Evolutionary conservation across 2,888 invertebrate species (phyloP).

Genomic region (Lithophane leautieri): DNA sequence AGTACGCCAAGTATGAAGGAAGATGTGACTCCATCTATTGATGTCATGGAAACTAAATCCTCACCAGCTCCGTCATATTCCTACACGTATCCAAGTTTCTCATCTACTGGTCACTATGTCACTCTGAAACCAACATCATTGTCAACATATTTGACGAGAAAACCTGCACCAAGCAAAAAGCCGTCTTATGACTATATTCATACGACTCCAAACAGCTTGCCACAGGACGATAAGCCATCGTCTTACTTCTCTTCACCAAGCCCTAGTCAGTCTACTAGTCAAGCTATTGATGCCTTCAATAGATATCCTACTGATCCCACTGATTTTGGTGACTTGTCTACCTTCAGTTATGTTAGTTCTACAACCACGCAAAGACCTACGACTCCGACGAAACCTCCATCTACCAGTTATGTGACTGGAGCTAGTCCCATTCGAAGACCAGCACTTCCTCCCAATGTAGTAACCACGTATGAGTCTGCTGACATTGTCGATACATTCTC

Average conservation of each 20-base stretch:
- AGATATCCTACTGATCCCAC: conserved; percentile 85
- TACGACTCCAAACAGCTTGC: conserved; percentile 81
- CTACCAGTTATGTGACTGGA: conserved; percentile 87
- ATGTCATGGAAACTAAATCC: conserved; percentile 83
- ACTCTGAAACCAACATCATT: conserved; percentile 81
- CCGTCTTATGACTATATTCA: conserved; percentile 75
- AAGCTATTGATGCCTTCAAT: conserved; percentile 86
- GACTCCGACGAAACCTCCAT: conserved; percentile 76
- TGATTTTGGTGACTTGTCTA: conserved; percentile 84
- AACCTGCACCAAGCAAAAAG: conserved; percentile 73
- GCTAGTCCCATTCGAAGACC: conserved; percentile 88
- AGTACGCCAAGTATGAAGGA: conserved; percentile 84
- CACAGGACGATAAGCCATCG: conserved; percentile 75
- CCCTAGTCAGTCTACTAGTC: conserved; percentile 86
- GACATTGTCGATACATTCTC: conserved; percentile 80
- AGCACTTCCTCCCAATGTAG: conserved; percentile 75
- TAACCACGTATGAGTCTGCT: conserved; percentile 77
- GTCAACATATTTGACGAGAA: conserved; percentile 70
- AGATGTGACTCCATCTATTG: conserved; percentile 79
- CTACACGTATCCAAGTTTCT: conserved; percentile 77
- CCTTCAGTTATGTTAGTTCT: conserved; percentile 84
- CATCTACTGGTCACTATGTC: conserved; percentile 85
- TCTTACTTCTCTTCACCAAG: conserved; percentile 79
- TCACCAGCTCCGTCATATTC: conserved; percentile 78
- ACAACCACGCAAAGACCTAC: conserved; percentile 79